Conservation (phyloP, 2,113 vertebrate species). For the Macrotis lagotis region DNA sequence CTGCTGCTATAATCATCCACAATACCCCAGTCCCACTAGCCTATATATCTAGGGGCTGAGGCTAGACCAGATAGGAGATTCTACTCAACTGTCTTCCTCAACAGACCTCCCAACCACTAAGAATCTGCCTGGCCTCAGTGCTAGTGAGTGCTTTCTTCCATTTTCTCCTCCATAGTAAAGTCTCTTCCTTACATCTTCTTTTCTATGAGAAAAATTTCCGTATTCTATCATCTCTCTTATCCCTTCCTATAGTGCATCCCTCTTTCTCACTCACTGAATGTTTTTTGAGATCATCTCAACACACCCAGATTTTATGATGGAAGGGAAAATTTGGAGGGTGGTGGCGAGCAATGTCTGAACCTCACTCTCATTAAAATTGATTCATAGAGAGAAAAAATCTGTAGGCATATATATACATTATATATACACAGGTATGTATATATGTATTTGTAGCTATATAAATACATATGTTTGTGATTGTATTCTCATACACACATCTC, state of each 20-base stretch:
- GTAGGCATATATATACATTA: too few species aligned
- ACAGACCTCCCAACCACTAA: neutral
- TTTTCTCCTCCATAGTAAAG: neutral
- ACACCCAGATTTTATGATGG: neutral
- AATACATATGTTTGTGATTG: too few species aligned
- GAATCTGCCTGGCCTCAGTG: neutral
- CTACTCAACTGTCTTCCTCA: neutral
- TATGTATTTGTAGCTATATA: neutral
- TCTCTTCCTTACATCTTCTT: neutral
- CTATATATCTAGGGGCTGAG: neutral
- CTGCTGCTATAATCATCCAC: neutral
- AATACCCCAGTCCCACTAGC: neutral
- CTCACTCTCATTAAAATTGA: neutral
- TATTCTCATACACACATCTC: too few species aligned
- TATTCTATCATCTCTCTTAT: neutral
- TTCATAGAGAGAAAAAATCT: neutral
- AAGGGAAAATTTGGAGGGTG: neutral
- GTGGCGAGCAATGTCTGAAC: neutral
- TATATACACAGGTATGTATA: neutral
- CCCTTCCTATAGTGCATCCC: neutral
- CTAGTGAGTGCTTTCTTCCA: neutral
- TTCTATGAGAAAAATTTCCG: neutral
- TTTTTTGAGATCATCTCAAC: neutral
- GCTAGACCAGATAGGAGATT: neutral
- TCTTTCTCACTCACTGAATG: neutral